phyloP scores from a whole-genome alignment of 1,140 invertebrate genomes.

The Meloidogyne exigua region DNA sequence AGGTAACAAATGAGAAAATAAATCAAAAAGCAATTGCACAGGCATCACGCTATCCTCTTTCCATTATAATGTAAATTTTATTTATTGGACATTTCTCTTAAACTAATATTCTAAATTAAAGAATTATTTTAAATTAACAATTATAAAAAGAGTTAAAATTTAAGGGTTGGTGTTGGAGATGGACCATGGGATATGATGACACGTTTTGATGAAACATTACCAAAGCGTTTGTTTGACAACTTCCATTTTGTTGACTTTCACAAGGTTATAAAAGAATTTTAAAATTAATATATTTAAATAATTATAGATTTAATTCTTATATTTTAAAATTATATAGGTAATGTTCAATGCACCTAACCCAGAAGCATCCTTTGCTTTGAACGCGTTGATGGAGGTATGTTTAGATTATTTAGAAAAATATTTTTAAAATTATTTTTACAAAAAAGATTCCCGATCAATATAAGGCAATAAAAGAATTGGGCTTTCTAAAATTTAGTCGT shows the following conservation, averaged over 20 bases:
- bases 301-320: background rate
- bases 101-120: background rate
- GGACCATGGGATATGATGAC: slow-evolving; percentile 69
- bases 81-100: background rate
- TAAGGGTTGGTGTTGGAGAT: slow-evolving; percentile 69
- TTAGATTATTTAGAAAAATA: background rate
- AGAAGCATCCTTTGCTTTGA: slow-evolving; percentile 66
- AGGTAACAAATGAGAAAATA: slow-evolving; percentile 66
- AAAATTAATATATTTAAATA: background rate
- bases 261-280: slow-evolving; percentile 49
- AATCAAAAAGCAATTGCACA: slow-evolving; percentile 68
- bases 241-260: slow-evolving; percentile 70
- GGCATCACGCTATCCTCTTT: slow-evolving; percentile 68
- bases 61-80: slow-evolving; percentile 66
- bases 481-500: slow-evolving; percentile 56
- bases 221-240: slow-evolving; percentile 68
- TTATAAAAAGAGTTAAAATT: too few species aligned
- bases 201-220: slow-evolving; percentile 68
- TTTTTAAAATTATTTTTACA: background rate
- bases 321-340: slow-evolving; percentile 44
- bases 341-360: slow-evolving; percentile 66
- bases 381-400: slow-evolving; percentile 66
- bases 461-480: slow-evolving; percentile 65
- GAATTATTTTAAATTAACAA: background rate
- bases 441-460: slow-evolving; percentile 67